phyloP scores from a whole-genome alignment of 1,140 invertebrate species.

The Thaumatotibia leucotreta region DNA sequence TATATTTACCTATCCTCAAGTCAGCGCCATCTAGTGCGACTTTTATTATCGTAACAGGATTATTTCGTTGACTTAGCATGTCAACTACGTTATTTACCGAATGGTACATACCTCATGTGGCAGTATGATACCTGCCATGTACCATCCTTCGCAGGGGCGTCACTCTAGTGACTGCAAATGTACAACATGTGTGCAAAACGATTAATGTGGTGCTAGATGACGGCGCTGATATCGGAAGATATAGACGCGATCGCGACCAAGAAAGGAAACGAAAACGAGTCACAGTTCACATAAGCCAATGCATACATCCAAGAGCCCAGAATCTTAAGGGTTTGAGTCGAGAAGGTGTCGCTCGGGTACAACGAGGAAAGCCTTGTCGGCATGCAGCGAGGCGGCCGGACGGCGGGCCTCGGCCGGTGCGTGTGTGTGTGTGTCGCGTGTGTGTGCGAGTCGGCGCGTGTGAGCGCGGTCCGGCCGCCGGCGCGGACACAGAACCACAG shows the following conservation, averaged over 20 bases:
- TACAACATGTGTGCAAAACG: not conserved
- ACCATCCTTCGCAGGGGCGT: slow-evolving; percentile 18
- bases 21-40: not conserved
- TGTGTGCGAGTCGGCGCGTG: slow-evolving; percentile 20
- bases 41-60: not conserved
- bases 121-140: slow-evolving; percentile 17
- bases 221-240: slow-evolving; percentile 46
- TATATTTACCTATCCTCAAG: not conserved
- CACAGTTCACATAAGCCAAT: slow-evolving; percentile 76
- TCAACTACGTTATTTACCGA: not conserved
- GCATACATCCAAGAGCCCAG: slow-evolving; percentile 76
- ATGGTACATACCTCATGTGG: slow-evolving; percentile 41
- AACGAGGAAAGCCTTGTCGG: slow-evolving; percentile 70
- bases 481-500: slow-evolving; percentile 71
- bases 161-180: slow-evolving; percentile 18
- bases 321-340: slow-evolving; percentile 74
- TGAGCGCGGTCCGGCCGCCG: slow-evolving; percentile 47
- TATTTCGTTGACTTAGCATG: not conserved
- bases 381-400: slow-evolving; percentile 67
- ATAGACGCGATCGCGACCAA: slow-evolving; percentile 69
- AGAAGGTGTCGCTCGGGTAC: slow-evolving; percentile 64
- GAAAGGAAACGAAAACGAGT: slow-evolving; percentile 76
- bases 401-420: slow-evolving; percentile 38
- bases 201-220: not conserved
- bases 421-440: slow-evolving; percentile 21